Evolutionary conservation across 2,113 vertebrate genomes (phyloP), one percentile per base, ranked within the genome.

Genomic region (Nerophis ophidion): DNA sequence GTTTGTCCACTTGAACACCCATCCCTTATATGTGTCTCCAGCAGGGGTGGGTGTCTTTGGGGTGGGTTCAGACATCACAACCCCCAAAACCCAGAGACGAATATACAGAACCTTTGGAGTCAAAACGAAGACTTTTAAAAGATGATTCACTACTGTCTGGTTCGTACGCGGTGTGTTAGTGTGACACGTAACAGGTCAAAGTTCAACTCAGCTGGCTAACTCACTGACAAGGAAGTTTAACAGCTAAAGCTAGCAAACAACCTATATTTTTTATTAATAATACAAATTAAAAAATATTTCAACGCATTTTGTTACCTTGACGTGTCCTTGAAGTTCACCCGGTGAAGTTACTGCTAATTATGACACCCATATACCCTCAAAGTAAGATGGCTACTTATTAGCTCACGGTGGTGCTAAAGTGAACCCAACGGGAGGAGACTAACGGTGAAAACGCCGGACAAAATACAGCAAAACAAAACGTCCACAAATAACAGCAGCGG

Each of bases 1-100:
- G 83, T 96, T 96, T 63, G 94, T 95, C 94, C 94, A 96, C 79
- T 96, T 95, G 88, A 96, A 96, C 70, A 96, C 92, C 94, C 91
- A 92, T 80, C 91, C 91, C 86, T 92, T 92, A 68, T 91, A 92
- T 14, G 86, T 91, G 77, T 92, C 91, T 17, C 88, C 87, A 54
- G 84, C 74, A 62, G 89, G 87, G 40, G 76, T 83, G 73, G 89
- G 82, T 64, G 79, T 81, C 79, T 90, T 44, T 44, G 40, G 40
- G 40, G 40, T 91, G 60, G 88, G 78, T 80, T 90, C 90, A 49
- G 90, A 87, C 90, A 91, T 91, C 73, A 81, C 87, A 79, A 75
- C 70, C 87, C 85, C 86, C 78, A 57, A 75, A 77, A 63, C 62
- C 56, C 68, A 36, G 19, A 50, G 46, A 65, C 53, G 15, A 57